Base-by-base conservation (phyloP, 2,113 vertebrate genomes). In the Panthera leo region DNA sequence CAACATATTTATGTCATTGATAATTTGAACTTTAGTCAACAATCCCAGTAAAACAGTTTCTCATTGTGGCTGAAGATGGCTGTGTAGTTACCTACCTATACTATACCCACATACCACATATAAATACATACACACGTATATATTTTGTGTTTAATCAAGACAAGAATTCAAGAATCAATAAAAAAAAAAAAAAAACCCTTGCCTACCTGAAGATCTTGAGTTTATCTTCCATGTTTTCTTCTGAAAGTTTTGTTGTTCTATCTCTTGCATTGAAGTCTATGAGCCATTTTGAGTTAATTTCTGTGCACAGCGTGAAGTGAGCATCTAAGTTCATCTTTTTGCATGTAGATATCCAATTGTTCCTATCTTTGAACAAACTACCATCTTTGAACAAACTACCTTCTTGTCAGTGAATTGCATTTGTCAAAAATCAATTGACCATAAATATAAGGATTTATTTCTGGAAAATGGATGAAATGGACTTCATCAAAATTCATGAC, bases 1-100 rank as follows among this genome's bases (percentile, higher is more conserved):
- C 85, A 96, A 84, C 94, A 86, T 82, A 98, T 87, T 95, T 73
- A 95, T 98, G 42, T 98, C 79, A 93, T 15, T 98, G 93, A 95
- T 91, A 80, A 95, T 92, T 97, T 75, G 89, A 36, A 96, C 70
- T 97, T 82, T 80, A 67, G 42, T 70, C 25, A 91, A 73, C n/a
- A 90, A 83, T 63, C 5, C 19, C 21, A 79, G 42, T 76, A 61
- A 85, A 87, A 85, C 82, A 61, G 86, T 87, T 87, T 80, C 53
- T 48, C 45, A 39, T 92, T 95, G 95, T 94, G 36, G 61, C 71
- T 34, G 5, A 84, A 88, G 5, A 25, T 45, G 7, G 9, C 55
- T 93, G 3, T 75, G 45, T 85, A 68, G 78, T 88, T 83, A 27
- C 1, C 34, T 88, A 12, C 12, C 18, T 95, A 21, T 4, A 27